Evolutionary conservation across 1,140 invertebrate species (phyloP).

Genomic region (Aradophagus sp.): DNA sequence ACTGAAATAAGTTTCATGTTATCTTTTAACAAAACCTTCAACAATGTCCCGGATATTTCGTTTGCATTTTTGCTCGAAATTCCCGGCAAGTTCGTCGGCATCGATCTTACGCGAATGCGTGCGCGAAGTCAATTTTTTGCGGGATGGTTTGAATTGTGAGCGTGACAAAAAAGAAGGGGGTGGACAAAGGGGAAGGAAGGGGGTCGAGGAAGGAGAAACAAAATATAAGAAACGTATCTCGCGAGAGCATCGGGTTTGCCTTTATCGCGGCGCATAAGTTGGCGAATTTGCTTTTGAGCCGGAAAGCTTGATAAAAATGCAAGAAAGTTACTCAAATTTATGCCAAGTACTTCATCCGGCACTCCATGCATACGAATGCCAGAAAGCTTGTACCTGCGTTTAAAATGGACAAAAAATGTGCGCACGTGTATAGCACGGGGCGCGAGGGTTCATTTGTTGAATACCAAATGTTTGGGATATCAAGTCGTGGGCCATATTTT

Average conservation of each 20-base stretch:
- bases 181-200: too few species aligned
- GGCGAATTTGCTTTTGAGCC: conserved; percentile 46
- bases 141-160: conserved; percentile 21
- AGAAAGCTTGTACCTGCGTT: conserved; percentile 42
- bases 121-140: too few species aligned
- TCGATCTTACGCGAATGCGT: too few species aligned
- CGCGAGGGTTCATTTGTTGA: conserved; percentile 28
- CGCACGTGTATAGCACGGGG: conserved; percentile 20
- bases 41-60: too few species aligned
- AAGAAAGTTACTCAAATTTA: conserved; percentile 56
- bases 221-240: conserved; percentile 35
- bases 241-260: conserved; percentile 16
- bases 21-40: too few species aligned
- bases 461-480: conserved; percentile 31
- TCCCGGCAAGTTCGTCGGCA: too few species aligned
- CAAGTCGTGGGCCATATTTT: conserved; percentile 15
- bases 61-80: too few species aligned
- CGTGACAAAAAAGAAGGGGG: too few species aligned
- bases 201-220: too few species aligned
- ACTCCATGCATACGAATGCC: conserved; percentile 50
- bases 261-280: conserved; percentile 41
- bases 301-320: conserved; percentile 57
- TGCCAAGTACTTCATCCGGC: conserved; percentile 53
- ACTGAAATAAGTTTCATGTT: too few species aligned
- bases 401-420: conserved; percentile 44